These are phyloP conservation scores for Ochropleura plecta DNA, from an alignment of 2,888 invertebrate genomes.

Conservation along the genomic window DNA sequence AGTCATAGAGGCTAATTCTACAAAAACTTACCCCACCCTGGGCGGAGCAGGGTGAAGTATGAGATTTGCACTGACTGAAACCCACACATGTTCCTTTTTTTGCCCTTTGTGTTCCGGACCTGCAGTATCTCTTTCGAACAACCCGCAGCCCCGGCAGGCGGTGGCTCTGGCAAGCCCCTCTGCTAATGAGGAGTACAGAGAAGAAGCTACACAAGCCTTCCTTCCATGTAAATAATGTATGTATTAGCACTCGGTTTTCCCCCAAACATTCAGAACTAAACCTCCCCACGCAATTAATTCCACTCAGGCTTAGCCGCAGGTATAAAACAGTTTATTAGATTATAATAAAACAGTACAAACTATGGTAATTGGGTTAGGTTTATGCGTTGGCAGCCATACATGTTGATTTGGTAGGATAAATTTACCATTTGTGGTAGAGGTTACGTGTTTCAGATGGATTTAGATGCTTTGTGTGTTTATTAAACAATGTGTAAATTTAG, in stretches of 20 bases:
- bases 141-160: too few relatives aligned
- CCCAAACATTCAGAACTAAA: slow-evolving; percentile 1
- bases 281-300: slow-evolving; percentile 36
- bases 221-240: background rate
- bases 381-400: slow-evolving; percentile 38
- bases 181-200: too few relatives aligned
- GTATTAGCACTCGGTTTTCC: background rate
- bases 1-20: too few relatives aligned
- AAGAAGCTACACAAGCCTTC: background rate
- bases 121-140: too few relatives aligned
- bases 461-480: background rate
- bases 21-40: too few relatives aligned
- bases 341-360: slow-evolving; percentile 68
- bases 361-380: slow-evolving; percentile 67
- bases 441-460: slow-evolving; percentile 29
- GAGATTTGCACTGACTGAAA: too few relatives aligned
- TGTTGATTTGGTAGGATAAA: slow-evolving; percentile 44
- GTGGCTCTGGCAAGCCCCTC: too few relatives aligned
- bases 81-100: too few relatives aligned
- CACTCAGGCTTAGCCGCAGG: slow-evolving; percentile 34
- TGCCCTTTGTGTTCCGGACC: too few relatives aligned
- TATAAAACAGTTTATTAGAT: slow-evolving; percentile 61
- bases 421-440: slow-evolving; percentile 46
- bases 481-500: slow-evolving; percentile 4
- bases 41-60: too few relatives aligned